Percentiles rank a stretch among this genome's conserved stretches.
Evolutionary conservation across 2,113 vertebrate genomes (phyloP).

Genomic region (Strix uralensis): DNA sequence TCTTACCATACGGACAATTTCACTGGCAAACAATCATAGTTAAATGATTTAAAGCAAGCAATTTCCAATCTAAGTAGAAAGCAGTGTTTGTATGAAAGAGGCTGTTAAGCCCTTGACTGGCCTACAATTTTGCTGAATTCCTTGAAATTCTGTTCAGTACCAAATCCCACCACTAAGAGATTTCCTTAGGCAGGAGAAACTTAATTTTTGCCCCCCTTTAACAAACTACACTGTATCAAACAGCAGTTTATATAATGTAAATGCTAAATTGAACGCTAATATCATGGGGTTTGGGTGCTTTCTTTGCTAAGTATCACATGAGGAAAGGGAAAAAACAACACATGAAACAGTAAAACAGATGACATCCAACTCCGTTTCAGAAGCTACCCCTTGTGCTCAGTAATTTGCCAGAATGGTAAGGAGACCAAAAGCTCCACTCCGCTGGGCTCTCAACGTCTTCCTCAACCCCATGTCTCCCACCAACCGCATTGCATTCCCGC

Average conservation of each 20-base stretch:
- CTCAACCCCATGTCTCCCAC: background rate
- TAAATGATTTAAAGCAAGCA: background rate
- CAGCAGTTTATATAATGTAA: background rate
- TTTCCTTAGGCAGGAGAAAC: background rate
- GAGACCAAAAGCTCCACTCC: background rate
- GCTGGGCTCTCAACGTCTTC: background rate
- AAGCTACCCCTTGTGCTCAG: background rate
- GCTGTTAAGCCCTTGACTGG: background rate
- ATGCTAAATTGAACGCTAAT: background rate
- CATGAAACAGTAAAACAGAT: rapidly evolving
- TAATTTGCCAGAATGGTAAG: background rate
- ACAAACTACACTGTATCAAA: background rate
- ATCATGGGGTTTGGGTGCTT: background rate
- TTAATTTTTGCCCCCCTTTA: background rate
- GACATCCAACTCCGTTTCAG: background rate
- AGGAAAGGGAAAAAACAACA: background rate
- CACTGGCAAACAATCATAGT: background rate
- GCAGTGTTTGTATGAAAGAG: background rate
- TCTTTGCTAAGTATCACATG: background rate
- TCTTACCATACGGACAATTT: background rate
- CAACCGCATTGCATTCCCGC: background rate
- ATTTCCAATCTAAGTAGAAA: background rate
- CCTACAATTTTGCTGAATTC: background rate
- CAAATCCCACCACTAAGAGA: background rate
- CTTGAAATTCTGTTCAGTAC: background rate